phyloP scores from a whole-genome alignment of 2,113 vertebrate genomes.

The Austrofundulus limnaeus region DNA sequence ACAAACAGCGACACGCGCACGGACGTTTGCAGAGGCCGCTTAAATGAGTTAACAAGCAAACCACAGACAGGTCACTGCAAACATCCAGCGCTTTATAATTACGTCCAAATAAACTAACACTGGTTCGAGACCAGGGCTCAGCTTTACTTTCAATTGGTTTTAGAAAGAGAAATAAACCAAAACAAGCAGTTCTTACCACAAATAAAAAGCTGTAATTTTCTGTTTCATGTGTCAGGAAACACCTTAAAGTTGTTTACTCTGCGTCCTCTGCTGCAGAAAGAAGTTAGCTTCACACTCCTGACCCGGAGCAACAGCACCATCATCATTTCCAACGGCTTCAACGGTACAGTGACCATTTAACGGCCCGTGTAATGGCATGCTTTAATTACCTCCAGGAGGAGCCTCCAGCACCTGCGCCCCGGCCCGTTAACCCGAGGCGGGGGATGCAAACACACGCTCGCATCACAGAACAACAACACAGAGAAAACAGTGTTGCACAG shows the following conservation, averaged over 20 bases:
- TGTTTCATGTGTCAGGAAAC: neutral
- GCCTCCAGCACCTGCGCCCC: slow-evolving; percentile 80
- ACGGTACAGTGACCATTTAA: slow-evolving; percentile 84
- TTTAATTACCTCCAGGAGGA: slow-evolving; percentile 79
- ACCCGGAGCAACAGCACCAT: slow-evolving; percentile 69
- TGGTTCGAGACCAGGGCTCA: neutral
- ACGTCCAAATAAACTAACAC: neutral
- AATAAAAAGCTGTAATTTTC: too few species aligned
- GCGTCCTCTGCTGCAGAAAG: slow-evolving; percentile 21
- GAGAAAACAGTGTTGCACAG: neutral
- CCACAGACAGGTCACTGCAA: neutral
- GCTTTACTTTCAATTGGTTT: neutral
- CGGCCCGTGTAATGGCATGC: slow-evolving; percentile 81
- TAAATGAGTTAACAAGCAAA: slow-evolving; percentile 17
- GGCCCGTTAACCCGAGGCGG: slow-evolving; percentile 59
- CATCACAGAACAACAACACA: slow-evolving; percentile 8
- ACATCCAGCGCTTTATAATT: neutral
- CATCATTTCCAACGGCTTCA: slow-evolving; percentile 85
- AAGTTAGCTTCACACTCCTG: slow-evolving; percentile 43
- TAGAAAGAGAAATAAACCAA: neutral
- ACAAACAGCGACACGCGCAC: slow-evolving; percentile 46
- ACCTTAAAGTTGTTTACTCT: neutral
- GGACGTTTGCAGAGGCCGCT: slow-evolving; percentile 19
- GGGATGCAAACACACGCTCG: slow-evolving; percentile 25
- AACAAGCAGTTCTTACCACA: too few species aligned